These are phyloP conservation scores for Sorex fumeus DNA, from an alignment of 2,113 vertebrate genomes.

Conservation along the genomic window DNA sequence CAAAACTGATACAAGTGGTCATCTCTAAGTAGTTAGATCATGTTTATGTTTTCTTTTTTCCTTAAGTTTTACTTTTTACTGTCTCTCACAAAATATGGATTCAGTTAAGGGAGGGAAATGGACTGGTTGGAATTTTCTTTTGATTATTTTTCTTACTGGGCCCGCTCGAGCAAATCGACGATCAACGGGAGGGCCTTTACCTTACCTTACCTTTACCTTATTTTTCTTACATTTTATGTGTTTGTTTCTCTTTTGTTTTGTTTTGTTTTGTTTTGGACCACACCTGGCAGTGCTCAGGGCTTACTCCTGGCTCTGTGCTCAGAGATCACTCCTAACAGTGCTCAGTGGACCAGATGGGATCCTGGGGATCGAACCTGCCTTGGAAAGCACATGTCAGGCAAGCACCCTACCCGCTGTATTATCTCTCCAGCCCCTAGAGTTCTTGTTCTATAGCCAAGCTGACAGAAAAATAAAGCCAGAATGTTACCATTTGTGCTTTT, in stretches of 20 bases:
- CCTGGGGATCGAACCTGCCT: too few species aligned
- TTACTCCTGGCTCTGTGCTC: too few species aligned
- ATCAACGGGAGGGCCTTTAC: too few species aligned
- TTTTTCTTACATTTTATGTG: constrained; percentile 38
- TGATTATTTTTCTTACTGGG: constrained; percentile 38
- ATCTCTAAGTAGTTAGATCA: constrained; percentile 13
- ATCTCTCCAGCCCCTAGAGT: not conserved
- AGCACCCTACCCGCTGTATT: not conserved
- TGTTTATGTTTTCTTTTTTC: not conserved
- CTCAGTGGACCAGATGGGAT: too few species aligned
- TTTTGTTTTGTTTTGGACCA: too few species aligned
- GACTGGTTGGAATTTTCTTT: constrained; percentile 8
- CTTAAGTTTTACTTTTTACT: constrained; percentile 50
- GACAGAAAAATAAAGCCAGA: not conserved
- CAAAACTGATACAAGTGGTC: not conserved
- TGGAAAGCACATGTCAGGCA: not conserved
- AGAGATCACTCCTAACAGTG: too few species aligned
- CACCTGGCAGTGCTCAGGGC: too few species aligned
- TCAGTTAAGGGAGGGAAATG: constrained; percentile 42
- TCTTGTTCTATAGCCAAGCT: not conserved
- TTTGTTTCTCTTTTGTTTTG: too few species aligned
- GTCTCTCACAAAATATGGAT: constrained; percentile 45
- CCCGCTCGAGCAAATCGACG: too few species aligned
- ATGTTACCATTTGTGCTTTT: not conserved
- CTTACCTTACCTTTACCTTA: too few species aligned